Evolutionary conservation across 2,797 vertebrate species (phyloP), one percentile per base, ranked within the genome.

Genomic region (Poeciliopsis gracilis): DNA sequence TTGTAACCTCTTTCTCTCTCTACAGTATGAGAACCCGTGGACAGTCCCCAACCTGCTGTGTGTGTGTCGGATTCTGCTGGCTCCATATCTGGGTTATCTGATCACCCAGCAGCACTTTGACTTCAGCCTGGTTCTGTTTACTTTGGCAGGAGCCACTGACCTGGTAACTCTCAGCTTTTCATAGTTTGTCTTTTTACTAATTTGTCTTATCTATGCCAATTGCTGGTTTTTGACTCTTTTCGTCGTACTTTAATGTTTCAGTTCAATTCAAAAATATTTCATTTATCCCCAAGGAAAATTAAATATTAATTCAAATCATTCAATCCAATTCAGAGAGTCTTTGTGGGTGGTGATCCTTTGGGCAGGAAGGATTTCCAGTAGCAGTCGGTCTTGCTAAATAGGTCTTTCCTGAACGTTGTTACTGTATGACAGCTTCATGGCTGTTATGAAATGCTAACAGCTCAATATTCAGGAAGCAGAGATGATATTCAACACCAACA

Each of bases 1-100:
- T 4, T 3, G 49, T 23, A 23, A 23, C 20, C 49, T 51, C 20
- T 51, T 23, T 7, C 20, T 2, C 49, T 77, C 83, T 82, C 0
- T 86, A 38, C 84, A 99, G 98, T 97, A 99, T 89, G 98, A 99
- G 93, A 99, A 99, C 89, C 98, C 98, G 0, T 99, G 98, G 98
- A 99, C 98, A 0, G 94, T 99, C 88, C 98, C 98, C 36, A 99
- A 99, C 81, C 92, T 98, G 77, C 89, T 99, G 88, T 99, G 98
- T 30, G 93, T 99, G 94, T 96, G 96, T 12, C 96, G 98, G 77
- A 99, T 99, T 80, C 90, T 96, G 36, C 89, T 99, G 90, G 96
- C 98, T 23, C 98, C 98, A 0, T 95, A 97, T 80, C 90, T 99
- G 75, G 98, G 97, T 80, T 96, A 98, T 72, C 95, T 99, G 92